These are phyloP conservation scores for Margaritifera margaritifera DNA, from an alignment of 2,888 invertebrate species.

Conservation along the genomic window DNA sequence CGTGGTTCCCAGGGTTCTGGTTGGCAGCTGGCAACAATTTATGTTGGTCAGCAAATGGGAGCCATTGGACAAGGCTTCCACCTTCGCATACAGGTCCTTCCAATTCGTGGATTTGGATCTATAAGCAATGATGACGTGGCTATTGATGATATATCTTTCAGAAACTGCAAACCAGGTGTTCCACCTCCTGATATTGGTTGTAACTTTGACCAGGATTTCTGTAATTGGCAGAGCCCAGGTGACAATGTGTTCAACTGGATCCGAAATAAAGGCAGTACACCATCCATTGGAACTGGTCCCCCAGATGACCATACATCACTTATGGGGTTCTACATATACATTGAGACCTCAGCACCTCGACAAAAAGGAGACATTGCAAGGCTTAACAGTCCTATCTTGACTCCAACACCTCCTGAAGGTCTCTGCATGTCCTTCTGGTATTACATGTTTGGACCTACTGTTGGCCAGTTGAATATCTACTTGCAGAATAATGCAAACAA, in stretches of 20 bases:
- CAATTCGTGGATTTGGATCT: conserved; percentile 35
- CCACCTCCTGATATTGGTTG: conserved; percentile 53
- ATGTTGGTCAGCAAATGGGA: conserved; percentile 47
- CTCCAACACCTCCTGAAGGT: conserved; percentile 52
- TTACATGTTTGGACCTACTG: conserved; percentile 65
- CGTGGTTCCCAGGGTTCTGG: conserved; percentile 34
- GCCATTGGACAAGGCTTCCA: conserved; percentile 26
- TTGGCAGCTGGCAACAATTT: conserved; percentile 49
- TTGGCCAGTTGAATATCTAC: conserved; percentile 54
- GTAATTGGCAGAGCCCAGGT: conserved; percentile 58
- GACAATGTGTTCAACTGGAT: conserved; percentile 66
- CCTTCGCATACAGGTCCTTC: conserved; percentile 41
- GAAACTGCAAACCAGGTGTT: conserved; percentile 51
- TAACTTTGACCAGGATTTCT: conserved; percentile 60
- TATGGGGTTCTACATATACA: conserved; percentile 56
- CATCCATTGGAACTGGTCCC: conserved; percentile 63
- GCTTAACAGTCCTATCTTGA: conserved; percentile 49
- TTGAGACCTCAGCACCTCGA: conserved; percentile 75
- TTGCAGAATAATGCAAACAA: conserved; percentile 34
- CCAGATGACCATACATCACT: conserved; percentile 52
- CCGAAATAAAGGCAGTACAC: conserved; percentile 48
- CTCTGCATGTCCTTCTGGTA: conserved; percentile 67
- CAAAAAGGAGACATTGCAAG: conserved; percentile 77
- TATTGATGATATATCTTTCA: conserved; percentile 66
- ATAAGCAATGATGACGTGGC: conserved; percentile 56